Evolutionary conservation across 2,888 invertebrate genomes (phyloP), one percentile per base, ranked within the genome.

Genomic region (Phalera bucephala): DNA sequence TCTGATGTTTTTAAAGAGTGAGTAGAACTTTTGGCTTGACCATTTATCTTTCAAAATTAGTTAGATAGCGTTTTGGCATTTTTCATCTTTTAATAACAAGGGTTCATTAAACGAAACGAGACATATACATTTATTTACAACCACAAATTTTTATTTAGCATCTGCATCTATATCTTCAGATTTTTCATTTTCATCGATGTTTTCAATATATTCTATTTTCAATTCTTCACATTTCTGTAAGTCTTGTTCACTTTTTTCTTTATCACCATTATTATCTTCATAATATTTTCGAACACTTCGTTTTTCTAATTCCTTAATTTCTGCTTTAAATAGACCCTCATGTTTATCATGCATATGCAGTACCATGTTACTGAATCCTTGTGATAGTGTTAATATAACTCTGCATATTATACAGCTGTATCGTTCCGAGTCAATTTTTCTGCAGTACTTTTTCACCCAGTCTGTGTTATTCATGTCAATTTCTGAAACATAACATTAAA

Each of bases 381-480:
- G 23, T 1, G 1, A 1, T 7, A 13, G 10, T 20, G 31, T 38
- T 28, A 22, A 36, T 1, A 36, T 5, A 0, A 9, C 9, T 29
- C 31, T 27, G 11, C 42, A 42, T 10, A 42, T 9, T 9, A 31
- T 27, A 33, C 42, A 42, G 12, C 19, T 11, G 21, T 25, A 37
- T 2, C 8, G 20, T 12, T 22, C 11, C 1, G n/a, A 19, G n/a
- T 17, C 31, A 23, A 33, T 14, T 27, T 17, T 25, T 8, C 14
- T 37, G 3, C 15, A 2, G 9, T 34, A 42, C 12, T 31, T 21
- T 22, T 25, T 31, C 3, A 37, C 19, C 37, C 42, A 42, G 1
- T 28, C 31, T 9, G 12, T 15, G 6, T 21, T 10, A 12, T 15
- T 23, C 13, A 4, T 21, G 9, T n/a, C n/a, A n/a, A n/a, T n/a